Conservation (phyloP, 2,797 vertebrate species). For the Acrossocheilus fasciatus region DNA sequence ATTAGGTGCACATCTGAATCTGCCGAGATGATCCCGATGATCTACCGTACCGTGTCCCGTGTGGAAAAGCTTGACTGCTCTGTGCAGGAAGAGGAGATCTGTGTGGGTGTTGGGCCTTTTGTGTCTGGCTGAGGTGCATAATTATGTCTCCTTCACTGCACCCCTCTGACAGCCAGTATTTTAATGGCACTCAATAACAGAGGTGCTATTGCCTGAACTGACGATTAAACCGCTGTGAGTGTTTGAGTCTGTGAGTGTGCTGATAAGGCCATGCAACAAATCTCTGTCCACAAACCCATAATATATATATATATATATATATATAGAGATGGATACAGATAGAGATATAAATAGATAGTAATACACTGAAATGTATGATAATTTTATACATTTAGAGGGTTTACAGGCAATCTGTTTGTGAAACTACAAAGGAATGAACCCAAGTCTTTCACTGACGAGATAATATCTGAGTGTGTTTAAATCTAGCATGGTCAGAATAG, state of each 20-base stretch:
- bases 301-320: neutral
- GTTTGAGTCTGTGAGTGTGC: slow-evolving; percentile 36
- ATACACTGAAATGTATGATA: neutral
- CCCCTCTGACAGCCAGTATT: slow-evolving; percentile 63
- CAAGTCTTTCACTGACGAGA: slow-evolving; percentile 3
- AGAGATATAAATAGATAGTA: slow-evolving; percentile 23
- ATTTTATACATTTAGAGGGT: neutral
- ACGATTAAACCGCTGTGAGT: slow-evolving; percentile 50
- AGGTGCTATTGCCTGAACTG: slow-evolving; percentile 60
- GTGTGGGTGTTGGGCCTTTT: slow-evolving; percentile 66
- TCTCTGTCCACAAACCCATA: slow-evolving; percentile 44
- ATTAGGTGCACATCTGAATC: slow-evolving; percentile 38
- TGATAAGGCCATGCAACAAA: slow-evolving; percentile 52
- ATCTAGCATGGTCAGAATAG: slow-evolving; percentile 13
- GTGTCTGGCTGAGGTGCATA: slow-evolving; percentile 67
- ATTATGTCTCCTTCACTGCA: slow-evolving; percentile 61
- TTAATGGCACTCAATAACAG: slow-evolving; percentile 63
- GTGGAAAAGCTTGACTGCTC: slow-evolving; percentile 55
- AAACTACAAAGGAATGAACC: slow-evolving; percentile 23
- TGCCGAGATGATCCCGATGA: slow-evolving; percentile 45
- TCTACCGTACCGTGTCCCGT: slow-evolving; percentile 40
- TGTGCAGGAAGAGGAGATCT: slow-evolving; percentile 45
- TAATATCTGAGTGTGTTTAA: neutral
- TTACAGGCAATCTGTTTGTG: neutral
- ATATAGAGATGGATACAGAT: neutral